Conservation (phyloP, 2,797 vertebrate genomes). For the Geotrypetes seraphini region DNA sequence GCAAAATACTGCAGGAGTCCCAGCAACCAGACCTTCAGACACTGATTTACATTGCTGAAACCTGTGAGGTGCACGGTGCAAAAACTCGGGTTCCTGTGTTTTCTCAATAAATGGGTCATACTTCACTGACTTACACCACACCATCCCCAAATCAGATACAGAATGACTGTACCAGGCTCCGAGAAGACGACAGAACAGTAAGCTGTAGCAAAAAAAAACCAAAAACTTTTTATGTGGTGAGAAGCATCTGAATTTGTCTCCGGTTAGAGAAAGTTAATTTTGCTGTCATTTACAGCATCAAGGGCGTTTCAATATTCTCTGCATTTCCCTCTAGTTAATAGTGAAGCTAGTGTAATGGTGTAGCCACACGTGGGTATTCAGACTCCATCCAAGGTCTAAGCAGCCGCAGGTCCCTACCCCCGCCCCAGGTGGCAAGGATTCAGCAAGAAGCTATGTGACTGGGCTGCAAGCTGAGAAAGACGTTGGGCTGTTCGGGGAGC, state of each 20-base stretch:
- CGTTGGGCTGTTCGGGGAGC: too few species aligned
- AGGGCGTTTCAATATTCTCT: background rate
- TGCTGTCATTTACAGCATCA: constrained; percentile 20
- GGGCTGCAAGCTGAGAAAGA: too few species aligned
- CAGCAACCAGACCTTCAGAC: constrained; percentile 10
- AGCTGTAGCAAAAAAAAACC: constrained; percentile 59
- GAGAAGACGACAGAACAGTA: constrained; percentile 41
- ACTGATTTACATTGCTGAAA: constrained; percentile 22
- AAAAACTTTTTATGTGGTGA: constrained; percentile 60
- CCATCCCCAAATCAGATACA: constrained; percentile 45
- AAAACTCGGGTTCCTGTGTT: constrained; percentile 33
- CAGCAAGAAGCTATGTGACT: too few species aligned
- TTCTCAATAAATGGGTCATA: constrained; percentile 56
- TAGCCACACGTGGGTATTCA: too few species aligned
- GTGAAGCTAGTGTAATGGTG: too few species aligned
- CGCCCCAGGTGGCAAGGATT: too few species aligned
- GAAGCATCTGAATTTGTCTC: constrained; percentile 51
- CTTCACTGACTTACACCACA: constrained; percentile 53
- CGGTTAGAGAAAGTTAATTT: constrained; percentile 57
- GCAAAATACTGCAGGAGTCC: background rate
- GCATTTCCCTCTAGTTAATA: too few species aligned
- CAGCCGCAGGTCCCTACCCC: too few species aligned
- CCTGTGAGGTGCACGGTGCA: constrained; percentile 11
- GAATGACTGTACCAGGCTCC: constrained; percentile 54
- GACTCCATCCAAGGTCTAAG: too few species aligned